These are phyloP conservation scores for Siniperca knerii DNA, from an alignment of 2,113 vertebrate species.

Conservation along the genomic window DNA sequence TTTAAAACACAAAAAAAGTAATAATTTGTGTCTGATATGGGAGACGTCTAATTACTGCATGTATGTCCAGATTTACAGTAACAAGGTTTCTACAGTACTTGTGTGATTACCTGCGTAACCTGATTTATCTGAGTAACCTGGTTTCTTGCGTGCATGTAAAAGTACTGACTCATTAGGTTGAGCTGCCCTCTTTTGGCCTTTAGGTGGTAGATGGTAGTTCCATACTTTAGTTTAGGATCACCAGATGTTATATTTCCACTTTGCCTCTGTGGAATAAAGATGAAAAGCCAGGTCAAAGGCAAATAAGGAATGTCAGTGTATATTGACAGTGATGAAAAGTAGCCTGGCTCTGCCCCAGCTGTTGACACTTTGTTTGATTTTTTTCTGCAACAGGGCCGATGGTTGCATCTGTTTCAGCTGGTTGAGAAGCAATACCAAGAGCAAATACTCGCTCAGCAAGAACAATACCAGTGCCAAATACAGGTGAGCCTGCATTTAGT, in stretches of 20 bases:
- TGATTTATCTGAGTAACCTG: not conserved
- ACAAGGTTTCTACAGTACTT: too few relatives aligned
- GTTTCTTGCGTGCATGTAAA: not conserved
- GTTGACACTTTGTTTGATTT: not conserved
- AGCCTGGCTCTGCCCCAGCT: not conserved
- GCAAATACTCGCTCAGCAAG: conserved; percentile 93
- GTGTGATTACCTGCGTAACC: too few relatives aligned
- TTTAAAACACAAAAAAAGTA: too few relatives aligned
- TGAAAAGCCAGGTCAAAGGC: not conserved
- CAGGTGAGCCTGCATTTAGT: conserved; percentile 80
- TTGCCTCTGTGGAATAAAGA: not conserved
- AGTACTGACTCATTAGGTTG: too few relatives aligned
- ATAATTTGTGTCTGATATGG: too few relatives aligned
- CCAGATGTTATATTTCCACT: not conserved
- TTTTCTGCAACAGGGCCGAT: conserved; percentile 87
- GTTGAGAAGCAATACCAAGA: conserved; percentile 96
- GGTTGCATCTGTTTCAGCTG: conserved; percentile 92
- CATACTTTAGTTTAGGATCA: not conserved
- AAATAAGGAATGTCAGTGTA: not conserved
- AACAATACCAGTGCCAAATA: conserved; percentile 94
- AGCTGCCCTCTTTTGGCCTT: not conserved
- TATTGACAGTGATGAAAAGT: not conserved
- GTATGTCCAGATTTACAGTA: too few relatives aligned
- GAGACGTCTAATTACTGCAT: too few relatives aligned
- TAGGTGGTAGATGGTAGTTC: not conserved